Evolutionary conservation across 2,888 invertebrate species (phyloP).

Genomic region (Sisyra terminalis): DNA sequence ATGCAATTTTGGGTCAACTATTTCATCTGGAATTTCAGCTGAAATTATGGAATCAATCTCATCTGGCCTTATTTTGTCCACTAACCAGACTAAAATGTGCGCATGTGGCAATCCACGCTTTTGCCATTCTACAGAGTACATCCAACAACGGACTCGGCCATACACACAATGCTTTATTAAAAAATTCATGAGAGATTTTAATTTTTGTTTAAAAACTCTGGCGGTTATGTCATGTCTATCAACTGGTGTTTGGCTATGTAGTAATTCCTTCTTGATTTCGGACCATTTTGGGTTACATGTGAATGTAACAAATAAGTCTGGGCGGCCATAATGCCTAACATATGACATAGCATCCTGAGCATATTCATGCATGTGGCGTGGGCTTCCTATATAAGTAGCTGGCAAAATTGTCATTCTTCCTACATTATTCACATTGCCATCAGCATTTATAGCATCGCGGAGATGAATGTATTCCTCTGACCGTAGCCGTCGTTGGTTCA

Average conservation of each 20-base stretch:
- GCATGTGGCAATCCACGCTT: conserved; percentile 20
- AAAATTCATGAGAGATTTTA: conserved; percentile 14
- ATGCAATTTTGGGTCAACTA: no score
- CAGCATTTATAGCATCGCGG: conserved; percentile 16
- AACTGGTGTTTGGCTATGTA: conserved; percentile 6
- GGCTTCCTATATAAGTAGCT: conserved; percentile 17
- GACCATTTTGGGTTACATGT: conserved; percentile 13
- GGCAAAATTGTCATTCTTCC: conserved; percentile 17
- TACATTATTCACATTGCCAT: conserved; percentile 14
- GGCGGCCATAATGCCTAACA: conserved; percentile 15
- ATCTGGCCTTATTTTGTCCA: conserved; percentile 16
- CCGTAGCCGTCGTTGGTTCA: conserved; percentile 18
- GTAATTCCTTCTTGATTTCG: conserved; percentile 11
- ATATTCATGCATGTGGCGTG: conserved; percentile 17
- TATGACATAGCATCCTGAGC: conserved; percentile 17
- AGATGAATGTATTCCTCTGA: conserved; percentile 18
- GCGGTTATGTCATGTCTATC: conserved; percentile 11
- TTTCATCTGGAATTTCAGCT: conserved; percentile 19
- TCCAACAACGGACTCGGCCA: conserved; percentile 15
- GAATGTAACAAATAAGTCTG: conserved; percentile 16
- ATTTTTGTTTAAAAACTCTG: conserved; percentile 9
- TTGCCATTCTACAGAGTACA: conserved; percentile 17
- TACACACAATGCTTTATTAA: conserved; percentile 15
- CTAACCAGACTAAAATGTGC: conserved; percentile 19
- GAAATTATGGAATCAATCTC: conserved; percentile 20